Percentiles rank a stretch among this genome's conserved stretches.
phyloP scores from a whole-genome alignment of 2,113 vertebrate species.

The Callopanchax toddi region DNA sequence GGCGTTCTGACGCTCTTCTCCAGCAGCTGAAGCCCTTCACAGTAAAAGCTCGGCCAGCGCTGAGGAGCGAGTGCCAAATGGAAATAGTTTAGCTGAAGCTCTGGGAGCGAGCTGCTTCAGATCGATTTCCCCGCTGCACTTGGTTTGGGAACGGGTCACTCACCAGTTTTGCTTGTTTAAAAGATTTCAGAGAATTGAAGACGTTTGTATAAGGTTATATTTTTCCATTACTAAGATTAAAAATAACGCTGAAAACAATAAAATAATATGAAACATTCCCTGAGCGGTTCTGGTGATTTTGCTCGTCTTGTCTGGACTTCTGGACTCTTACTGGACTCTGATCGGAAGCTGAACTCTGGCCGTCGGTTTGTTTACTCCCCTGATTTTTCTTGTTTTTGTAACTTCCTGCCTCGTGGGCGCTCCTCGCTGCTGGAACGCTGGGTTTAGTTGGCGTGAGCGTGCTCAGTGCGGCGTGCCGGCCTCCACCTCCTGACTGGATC shows the following conservation, averaged over 20 bases:
- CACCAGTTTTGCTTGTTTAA: conserved; percentile 71
- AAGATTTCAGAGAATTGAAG: conserved; percentile 76
- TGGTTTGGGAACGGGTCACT: conserved; percentile 78
- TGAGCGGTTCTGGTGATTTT: conserved; percentile 82
- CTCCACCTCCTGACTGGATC: conserved; percentile 1
- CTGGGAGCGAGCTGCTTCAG: conserved; percentile 55
- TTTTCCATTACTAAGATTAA: conserved; percentile 96
- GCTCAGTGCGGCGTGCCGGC: conserved; percentile 11
- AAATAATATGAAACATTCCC: conserved; percentile 95
- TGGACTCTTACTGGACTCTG: conserved; percentile 44
- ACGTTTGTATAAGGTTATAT: conserved; percentile 97
- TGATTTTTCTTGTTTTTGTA: conserved; percentile 8
- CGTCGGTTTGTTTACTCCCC: conserved; percentile 34
- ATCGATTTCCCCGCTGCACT: conserved; percentile 81
- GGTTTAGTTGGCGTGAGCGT: background rate
- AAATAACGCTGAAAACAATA: conserved; percentile 84
- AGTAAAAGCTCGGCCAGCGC: conserved; percentile 38
- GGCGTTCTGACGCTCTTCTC: conserved; percentile 8
- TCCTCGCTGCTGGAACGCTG: background rate
- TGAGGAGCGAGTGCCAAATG: conserved; percentile 90
- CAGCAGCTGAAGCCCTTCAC: conserved; percentile 54
- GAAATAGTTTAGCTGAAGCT: conserved; percentile 20
- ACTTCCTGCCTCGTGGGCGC: conserved; percentile 10
- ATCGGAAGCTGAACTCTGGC: conserved; percentile 27
- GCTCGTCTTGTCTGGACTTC: conserved; percentile 39